A percentile compares a stretch with the other conserved stretches of the same genome.
Evolutionary conservation across 2,113 vertebrate genomes (phyloP).

Genomic region (Mobula hypostoma): DNA sequence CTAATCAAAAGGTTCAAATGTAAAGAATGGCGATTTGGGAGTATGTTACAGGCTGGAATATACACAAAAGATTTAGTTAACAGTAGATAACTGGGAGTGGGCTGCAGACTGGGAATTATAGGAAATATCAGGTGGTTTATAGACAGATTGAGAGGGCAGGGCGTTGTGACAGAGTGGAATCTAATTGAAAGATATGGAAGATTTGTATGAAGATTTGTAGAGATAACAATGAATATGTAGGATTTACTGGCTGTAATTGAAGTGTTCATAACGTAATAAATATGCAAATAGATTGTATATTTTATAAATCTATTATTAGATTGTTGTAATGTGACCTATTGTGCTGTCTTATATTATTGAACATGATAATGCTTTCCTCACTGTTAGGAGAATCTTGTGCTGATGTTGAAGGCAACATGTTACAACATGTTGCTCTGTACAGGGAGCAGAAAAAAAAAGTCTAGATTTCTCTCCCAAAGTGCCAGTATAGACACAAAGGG

Average conservation of each 20-base stretch:
- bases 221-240: background rate
- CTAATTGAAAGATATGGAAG: constrained; percentile 14
- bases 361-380: background rate
- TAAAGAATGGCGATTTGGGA: background rate
- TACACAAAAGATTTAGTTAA: too few species aligned
- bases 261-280: background rate
- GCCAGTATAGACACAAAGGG: too few species aligned
- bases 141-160: background rate
- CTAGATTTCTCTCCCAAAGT: too few species aligned
- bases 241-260: constrained; percentile 9
- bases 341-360: background rate
- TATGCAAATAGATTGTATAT: background rate
- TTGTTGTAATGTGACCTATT: background rate
- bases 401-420: background rate
- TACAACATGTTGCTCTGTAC: background rate
- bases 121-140: background rate
- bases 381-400: background rate
- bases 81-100: background rate
- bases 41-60: background rate
- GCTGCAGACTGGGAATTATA: background rate
- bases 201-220: background rate
- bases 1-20: background rate
- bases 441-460: too few species aligned
- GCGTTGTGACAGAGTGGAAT: background rate
- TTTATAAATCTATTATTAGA: background rate